Evolutionary conservation across 1,140 invertebrate genomes (phyloP), one percentile per base, ranked within the genome.

Genomic region (Zaprionus camerounensis): DNA sequence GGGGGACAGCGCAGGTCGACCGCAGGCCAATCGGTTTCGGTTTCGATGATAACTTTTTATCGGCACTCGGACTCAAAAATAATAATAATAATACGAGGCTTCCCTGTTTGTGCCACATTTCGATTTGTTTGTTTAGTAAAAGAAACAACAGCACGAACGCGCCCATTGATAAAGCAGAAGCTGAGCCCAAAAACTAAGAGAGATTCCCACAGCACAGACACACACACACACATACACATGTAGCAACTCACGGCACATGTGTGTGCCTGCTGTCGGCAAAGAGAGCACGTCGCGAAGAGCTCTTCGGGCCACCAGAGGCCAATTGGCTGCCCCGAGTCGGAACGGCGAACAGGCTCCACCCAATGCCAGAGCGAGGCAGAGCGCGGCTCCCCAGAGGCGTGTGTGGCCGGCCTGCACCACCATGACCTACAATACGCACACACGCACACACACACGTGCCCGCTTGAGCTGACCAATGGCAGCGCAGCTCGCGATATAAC

Each of bases 41-140:
- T 41, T 41, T 41, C 38, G 28, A 44, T 71, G 58, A 70, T 70
- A 75, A 57, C 41, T 58, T 64, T 68, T 59, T 76, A 76, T 76
- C 73, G 44, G 49, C 15, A 68, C 22, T 63, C 49, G 3, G 20
- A 11, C 17, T 36, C 24, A 41, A 70, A 69, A 71, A 15, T 41
- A 38, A 22, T 17, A 75, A 74, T 22, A 63, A 24, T 44, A 38
- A 61, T 24, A 67, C 38, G 34, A 38, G 41, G 24, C 31, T 57
- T 57, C 41, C 31, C 17, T n/a, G 31, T 58, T 55, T 66, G 56
- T 53, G 13, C 12, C 26, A 69, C 13, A 59, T 58, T 62, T 62
- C 22, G 51, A 56, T 70, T 74, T 76, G 61, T 71, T 76, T 71
- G 34, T 13, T 76, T 76, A 65, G 73, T 59, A 71, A 20, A 71